Evolutionary conservation across 2,888 invertebrate genomes (phyloP).

Genomic region (Torymus texanus): DNA sequence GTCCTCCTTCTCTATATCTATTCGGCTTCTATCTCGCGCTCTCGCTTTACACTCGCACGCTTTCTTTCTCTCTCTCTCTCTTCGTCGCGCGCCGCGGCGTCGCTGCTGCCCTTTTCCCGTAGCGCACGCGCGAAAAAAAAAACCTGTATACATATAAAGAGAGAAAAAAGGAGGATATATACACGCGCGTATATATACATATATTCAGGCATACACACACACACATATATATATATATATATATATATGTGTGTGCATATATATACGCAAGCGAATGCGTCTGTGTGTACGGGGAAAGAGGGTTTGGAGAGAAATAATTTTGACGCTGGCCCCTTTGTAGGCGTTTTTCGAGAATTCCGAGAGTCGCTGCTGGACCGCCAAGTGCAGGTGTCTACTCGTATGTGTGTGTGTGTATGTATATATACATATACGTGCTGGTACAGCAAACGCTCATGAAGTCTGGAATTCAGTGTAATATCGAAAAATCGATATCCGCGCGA

Average conservation of each 20-base stretch:
- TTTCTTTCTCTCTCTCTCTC: constrained; percentile 15
- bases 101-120: constrained; percentile 18
- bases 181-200: no score
- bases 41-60: neutral
- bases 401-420: neutral
- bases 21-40: neutral
- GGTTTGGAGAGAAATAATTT: constrained; percentile 42
- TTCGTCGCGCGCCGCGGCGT: neutral
- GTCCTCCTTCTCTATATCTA: neutral
- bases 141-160: constrained; percentile 15
- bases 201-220: no score
- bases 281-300: neutral
- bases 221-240: no score
- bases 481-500: constrained; percentile 49
- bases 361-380: neutral
- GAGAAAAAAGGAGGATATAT: neutral
- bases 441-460: constrained; percentile 29
- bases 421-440: no score
- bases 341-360: constrained; percentile 43
- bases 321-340: constrained; percentile 34
- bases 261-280: neutral
- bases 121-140: neutral
- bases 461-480: constrained; percentile 45
- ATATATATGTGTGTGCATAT: no score
- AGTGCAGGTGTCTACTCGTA: neutral